Evolutionary conservation across 2,888 invertebrate species (phyloP), one percentile per base, ranked within the genome.

Genomic region (Lepidochrysops patricia): DNA sequence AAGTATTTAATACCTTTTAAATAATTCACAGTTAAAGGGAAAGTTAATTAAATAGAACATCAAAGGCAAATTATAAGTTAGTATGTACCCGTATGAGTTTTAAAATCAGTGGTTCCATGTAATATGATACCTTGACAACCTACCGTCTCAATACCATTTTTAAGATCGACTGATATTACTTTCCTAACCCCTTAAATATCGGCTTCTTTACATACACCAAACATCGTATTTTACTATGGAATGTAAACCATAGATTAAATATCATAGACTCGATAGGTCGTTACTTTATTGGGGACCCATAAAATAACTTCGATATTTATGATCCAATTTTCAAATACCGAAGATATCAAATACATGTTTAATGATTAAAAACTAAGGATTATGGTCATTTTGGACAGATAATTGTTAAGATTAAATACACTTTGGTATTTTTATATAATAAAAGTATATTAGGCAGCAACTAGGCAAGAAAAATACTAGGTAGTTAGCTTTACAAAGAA

Each of bases 181-280:
- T 29, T 43, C 12, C 19, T 43, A 23, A 23, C 19, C 43, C 23
- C 23, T 43, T 12, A 43, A 43, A 43, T 43, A 43, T 43, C 43
- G 9, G 43, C 23, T 19, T 43, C 43, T 23, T 9, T 52, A 37
- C 13, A n/a, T 56, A 15, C 19, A 56, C 12, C 23, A 19, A 56
- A 43, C 43, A 43, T 43, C 43, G 43, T 23, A 52, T 27, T 52
- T 52, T 52, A 52, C 27, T 57, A 26, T 23, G 57, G 57, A 37
- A 35, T 57, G 57, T 57, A 29, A 54, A 29, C 32, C 15, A 26
- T 15, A 54, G 32, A 54, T 50, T 50, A 26, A 50, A 32, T 29
- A 54, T 54, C 23, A 54, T 29, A 15, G 26, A 19, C 9, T 32
- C 19, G 9, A 54, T 32, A 27, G 27, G 19, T 32, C 32, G 15